phyloP scores from a whole-genome alignment of 2,797 vertebrate species.

The Eulemur mongoz region DNA sequence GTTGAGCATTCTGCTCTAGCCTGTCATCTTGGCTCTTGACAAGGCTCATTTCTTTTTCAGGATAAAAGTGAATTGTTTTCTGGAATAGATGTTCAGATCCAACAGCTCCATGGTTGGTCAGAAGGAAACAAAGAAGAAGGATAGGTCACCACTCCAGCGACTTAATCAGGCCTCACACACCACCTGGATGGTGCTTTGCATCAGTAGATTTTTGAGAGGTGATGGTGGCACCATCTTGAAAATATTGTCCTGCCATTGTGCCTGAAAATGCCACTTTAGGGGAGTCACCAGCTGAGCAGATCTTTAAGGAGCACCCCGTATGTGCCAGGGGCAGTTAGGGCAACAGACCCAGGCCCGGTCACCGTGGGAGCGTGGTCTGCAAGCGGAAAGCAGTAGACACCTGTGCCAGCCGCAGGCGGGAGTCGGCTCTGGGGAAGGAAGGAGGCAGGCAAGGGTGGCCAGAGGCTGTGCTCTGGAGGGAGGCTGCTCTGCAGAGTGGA shows the following conservation, averaged over 20 bases:
- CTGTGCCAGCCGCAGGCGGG: fast-evolving
- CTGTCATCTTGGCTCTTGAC: not conserved
- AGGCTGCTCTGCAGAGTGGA: not conserved
- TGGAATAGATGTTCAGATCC: not conserved
- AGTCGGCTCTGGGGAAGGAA: not conserved
- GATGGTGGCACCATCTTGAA: not conserved
- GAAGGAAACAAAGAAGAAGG: not conserved
- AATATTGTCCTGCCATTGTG: not conserved
- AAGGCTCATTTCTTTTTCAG: not conserved
- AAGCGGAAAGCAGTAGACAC: not conserved
- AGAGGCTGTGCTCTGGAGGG: not conserved
- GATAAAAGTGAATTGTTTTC: not conserved
- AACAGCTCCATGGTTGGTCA: too few relatives aligned
- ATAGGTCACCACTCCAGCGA: fast-evolving
- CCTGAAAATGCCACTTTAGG: not conserved
- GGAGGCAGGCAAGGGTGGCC: not conserved
- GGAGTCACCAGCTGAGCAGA: not conserved
- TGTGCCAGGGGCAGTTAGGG: not conserved
- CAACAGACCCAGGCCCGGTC: fast-evolving
- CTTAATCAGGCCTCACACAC: fast-evolving
- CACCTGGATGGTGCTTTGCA: fast-evolving
- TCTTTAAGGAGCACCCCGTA: not conserved
- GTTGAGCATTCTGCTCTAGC: fast-evolving
- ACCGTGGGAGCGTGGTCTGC: fast-evolving
- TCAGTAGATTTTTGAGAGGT: not conserved